Conservation (phyloP, 2,113 vertebrate genomes). For the Oenanthe melanoleuca region DNA sequence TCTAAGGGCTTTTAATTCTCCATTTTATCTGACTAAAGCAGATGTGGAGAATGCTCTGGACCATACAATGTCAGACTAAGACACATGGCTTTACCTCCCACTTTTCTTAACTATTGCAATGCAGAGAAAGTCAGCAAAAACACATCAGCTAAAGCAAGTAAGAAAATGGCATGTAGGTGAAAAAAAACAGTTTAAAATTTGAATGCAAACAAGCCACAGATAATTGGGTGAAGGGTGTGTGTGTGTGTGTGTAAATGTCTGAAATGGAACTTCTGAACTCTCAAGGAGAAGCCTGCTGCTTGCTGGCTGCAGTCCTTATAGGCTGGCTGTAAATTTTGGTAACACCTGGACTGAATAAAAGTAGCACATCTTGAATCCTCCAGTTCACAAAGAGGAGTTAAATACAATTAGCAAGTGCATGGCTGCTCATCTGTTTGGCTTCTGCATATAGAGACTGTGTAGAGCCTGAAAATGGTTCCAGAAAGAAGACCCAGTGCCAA, state of each 20-base stretch:
- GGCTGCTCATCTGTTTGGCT: background rate
- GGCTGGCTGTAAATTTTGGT: background rate
- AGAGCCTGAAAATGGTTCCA: background rate
- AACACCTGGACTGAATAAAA: background rate
- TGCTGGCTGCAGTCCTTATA: background rate
- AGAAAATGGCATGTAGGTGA: background rate
- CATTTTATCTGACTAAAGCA: background rate
- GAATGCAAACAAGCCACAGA: background rate
- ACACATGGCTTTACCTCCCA: background rate
- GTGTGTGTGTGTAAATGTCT: background rate
- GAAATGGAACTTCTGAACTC: conserved; percentile 1
- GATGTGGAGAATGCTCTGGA: background rate
- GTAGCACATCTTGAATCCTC: background rate
- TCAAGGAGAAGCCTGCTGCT: background rate
- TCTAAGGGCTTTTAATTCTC: background rate
- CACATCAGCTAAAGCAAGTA: background rate
- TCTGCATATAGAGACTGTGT: background rate
- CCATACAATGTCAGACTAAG: background rate
- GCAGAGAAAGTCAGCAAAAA: background rate
- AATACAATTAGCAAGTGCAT: background rate
- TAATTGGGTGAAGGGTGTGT: background rate
- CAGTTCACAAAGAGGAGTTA: background rate
- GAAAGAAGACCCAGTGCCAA: background rate
- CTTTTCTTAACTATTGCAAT: background rate
- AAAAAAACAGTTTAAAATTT: background rate